Evolutionary conservation across 2,797 vertebrate genomes (phyloP).

Genomic region (Spinibarbus caldwelli): DNA sequence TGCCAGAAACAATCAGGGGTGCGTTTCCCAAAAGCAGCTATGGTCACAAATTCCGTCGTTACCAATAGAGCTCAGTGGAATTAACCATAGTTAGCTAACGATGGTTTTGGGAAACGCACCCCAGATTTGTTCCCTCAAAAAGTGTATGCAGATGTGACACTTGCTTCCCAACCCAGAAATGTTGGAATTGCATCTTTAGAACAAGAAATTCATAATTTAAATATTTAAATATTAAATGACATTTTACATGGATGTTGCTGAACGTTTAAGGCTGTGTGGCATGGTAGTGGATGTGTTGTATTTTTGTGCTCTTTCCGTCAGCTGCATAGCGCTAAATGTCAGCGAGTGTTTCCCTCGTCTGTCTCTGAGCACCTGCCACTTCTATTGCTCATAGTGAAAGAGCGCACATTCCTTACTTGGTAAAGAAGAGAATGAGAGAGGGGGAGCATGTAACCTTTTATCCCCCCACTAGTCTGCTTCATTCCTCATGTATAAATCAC

Average conservation of each 20-base stretch:
- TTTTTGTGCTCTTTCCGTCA: conserved; percentile 63
- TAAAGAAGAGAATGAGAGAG: conserved; percentile 58
- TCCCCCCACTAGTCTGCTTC: conserved; percentile 40
- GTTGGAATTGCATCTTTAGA: too few relatives aligned
- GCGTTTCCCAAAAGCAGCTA: background rate
- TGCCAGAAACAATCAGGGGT: background rate
- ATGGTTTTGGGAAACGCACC: background rate
- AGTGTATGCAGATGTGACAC: background rate
- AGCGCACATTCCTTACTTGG: conserved; percentile 73
- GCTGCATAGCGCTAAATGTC: conserved; percentile 75
- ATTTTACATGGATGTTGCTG: background rate
- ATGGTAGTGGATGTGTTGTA: conserved; percentile 42
- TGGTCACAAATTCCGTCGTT: background rate
- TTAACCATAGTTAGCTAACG: background rate
- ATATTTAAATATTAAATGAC: background rate
- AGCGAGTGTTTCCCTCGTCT: conserved; percentile 69
- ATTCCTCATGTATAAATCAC: conserved; percentile 51
- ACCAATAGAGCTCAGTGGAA: background rate
- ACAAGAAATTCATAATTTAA: background rate
- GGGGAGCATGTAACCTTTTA: conserved; percentile 60
- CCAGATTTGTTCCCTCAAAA: background rate
- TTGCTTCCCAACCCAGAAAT: too few relatives aligned
- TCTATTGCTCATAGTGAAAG: conserved; percentile 69
- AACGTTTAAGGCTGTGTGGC: conserved; percentile 12
- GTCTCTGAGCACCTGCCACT: conserved; percentile 77